Base-by-base conservation (phyloP, 2,888 invertebrate genomes). In the Drosophila birchii region DNA sequence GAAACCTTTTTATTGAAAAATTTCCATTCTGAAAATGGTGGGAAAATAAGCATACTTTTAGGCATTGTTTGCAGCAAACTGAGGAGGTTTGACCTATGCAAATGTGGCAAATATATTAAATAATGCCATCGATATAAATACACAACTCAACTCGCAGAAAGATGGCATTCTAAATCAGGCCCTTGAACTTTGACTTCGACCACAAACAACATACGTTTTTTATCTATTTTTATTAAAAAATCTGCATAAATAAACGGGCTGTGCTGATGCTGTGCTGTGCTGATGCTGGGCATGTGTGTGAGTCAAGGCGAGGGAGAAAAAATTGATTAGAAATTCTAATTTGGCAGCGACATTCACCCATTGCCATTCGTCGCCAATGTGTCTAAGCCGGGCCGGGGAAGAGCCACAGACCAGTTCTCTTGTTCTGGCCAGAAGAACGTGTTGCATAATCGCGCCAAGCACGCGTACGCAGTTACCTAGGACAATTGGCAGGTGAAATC, bases 241-340 rank as follows among this genome's bases (percentile, higher is more conserved):
- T 70, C 62, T 39, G 72, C 72, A 60, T 59, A 71, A 44, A 59
- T 45, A 44, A 38, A 20, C 16, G 32, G 57, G 36, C 49, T 43
- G 20, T 41, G 23, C 44, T 16, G 47, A n/a, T 41, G 23, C 44
- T 16, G 47, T 38, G 45, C 20, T 43, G 43, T 43, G 43, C 43
- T 49, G 39, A 38, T 23, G 38, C 23, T 67, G 44, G 5, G 41
- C 53, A 18, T 60, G 59, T 60, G 61, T 63, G 74, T 74, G 74
- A 74, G 53, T 75, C 44, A 75, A 67, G 57, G 56, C 47, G 36
- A 62, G 36, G 38, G 34, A n/a, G 54, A 62, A 41, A 47, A 76
- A 83, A 67, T 36, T 53, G 60, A 86, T 88, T 88, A 69, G 79
- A 88, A 84, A 64, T 86, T 86, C 56, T 84, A 84, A 88, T 84